Base-by-base conservation (phyloP, 2,797 vertebrate species). In the Acipenser transmontanus region DNA sequence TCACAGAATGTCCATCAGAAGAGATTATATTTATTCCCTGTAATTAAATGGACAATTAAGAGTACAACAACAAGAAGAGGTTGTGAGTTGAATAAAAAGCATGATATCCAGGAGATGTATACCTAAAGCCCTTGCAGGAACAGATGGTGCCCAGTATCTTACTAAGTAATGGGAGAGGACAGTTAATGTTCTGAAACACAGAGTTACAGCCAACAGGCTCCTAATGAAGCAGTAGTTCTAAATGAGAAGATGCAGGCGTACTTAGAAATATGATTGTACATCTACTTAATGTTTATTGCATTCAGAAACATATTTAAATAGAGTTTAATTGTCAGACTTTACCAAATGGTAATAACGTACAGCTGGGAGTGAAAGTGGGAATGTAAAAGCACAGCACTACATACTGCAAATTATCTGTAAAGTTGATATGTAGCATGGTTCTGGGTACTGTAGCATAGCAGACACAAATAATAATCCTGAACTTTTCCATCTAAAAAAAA, bases 61-160 rank as follows among this genome's bases (percentile, higher is more conserved):
- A 80, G 84, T 82, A 80, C 84, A 34, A 81, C 80, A 91, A 90
- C 89, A 81, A 80, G 80, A 90, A 85, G 81, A 80, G 82, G 72
- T 77, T 78, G 67, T 74, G 71, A 34, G 89, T 89, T 88, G 91
- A 91, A 89, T 90, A 92, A 93, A 90, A 88, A 90, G 87, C 85
- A 84, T 83, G 86, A 87, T 90, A 87, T 83, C 83, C 86, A 82
- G 81, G 84, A 81, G 81, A 88, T 70, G 71, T 86, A 81, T 78
- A 84, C 86, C 82, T 86, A 89, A 89, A 87, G 87, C 85, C 84
- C 67, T 73, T 78, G 75, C 74, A 82, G 76, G 87, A 92, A 87
- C 92, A 93, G 92, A 93, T 93, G 91, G 92, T 77, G 80, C 80
- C 82, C 80, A 83, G 81, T 85, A 84, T 87, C 87, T 85, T 82